A percentile compares a stretch with the other conserved stretches of the same genome.
Conservation (phyloP, 2,888 invertebrate species). For the Bombylius major region DNA sequence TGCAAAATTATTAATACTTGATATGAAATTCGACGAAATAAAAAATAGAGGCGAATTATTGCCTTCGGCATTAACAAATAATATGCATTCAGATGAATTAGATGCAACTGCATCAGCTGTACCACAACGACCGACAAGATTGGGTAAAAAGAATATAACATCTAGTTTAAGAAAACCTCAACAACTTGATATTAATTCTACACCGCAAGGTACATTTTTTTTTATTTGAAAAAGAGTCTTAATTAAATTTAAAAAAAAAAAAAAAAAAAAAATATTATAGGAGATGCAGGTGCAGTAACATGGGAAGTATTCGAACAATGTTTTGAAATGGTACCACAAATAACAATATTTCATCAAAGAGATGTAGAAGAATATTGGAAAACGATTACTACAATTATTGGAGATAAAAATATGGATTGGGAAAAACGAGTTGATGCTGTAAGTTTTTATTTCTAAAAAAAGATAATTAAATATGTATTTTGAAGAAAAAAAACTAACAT, state of each 20-base stretch:
- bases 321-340: conserved; percentile 70
- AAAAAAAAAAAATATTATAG: background rate
- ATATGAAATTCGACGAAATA: conserved; percentile 78
- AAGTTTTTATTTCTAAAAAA: conserved; percentile 4
- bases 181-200: conserved; percentile 19
- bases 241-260: no score
- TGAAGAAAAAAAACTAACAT: no score
- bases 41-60: conserved; percentile 65
- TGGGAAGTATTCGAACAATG: conserved; percentile 75
- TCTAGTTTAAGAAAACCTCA: conserved; percentile 26
- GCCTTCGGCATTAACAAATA: conserved; percentile 48
- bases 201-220: background rate
- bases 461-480: no score
- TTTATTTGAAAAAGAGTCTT: no score
- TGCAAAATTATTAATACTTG: conserved; percentile 55
- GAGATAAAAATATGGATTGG: conserved; percentile 81
- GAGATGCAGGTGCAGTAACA: conserved; percentile 75
- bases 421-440: conserved; percentile 87
- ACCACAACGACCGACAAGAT: conserved; percentile 34
- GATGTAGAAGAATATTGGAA: conserved; percentile 75
- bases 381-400: conserved; percentile 58
- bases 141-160: conserved; percentile 37
- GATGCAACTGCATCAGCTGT: conserved; percentile 35
- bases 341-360: conserved; percentile 69
- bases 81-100: conserved; percentile 35